phyloP scores from a whole-genome alignment of 1,140 invertebrate genomes.

The Drosophila simulans region DNA sequence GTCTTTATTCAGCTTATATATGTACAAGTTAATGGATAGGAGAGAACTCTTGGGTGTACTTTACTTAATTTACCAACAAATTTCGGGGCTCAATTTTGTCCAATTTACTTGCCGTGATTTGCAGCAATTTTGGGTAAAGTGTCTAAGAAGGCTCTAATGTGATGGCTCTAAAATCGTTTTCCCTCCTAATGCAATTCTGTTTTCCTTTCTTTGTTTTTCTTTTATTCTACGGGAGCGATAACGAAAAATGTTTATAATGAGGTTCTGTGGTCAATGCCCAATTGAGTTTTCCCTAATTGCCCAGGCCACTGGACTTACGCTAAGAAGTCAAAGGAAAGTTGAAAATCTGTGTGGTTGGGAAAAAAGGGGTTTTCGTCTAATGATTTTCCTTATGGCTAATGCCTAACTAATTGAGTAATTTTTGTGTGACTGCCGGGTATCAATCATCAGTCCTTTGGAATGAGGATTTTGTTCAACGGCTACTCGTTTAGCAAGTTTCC shows the following conservation, averaged over 20 bases:
- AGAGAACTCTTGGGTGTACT: slow-evolving; percentile 30
- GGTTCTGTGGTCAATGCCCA: slow-evolving; percentile 70
- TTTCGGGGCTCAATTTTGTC: slow-evolving; percentile 61
- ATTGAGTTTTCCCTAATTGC: slow-evolving; percentile 74
- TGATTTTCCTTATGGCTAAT: slow-evolving; percentile 64
- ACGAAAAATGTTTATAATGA: slow-evolving; percentile 82
- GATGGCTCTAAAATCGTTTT: slow-evolving; percentile 60
- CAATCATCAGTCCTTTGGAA: slow-evolving; percentile 58
- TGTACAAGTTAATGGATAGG: slow-evolving; percentile 62
- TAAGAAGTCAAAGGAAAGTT: slow-evolving; percentile 21
- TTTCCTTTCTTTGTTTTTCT: slow-evolving; percentile 14
- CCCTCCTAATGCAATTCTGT: slow-evolving; percentile 65
- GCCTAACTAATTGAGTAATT: slow-evolving; percentile 81
- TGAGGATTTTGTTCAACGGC: slow-evolving; percentile 27
- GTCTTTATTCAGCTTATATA: slow-evolving; percentile 8
- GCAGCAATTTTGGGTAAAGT: slow-evolving; percentile 78
- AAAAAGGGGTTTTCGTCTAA: slow-evolving; percentile 46
- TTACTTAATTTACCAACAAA: slow-evolving; percentile 71
- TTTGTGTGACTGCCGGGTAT: slow-evolving; percentile 68
- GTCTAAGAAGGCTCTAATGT: slow-evolving; percentile 83
- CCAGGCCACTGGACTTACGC: slow-evolving; percentile 61
- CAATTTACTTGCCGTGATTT: slow-evolving; percentile 80
- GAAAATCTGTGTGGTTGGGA: slow-evolving; percentile 22
- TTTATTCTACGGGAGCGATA: slow-evolving; percentile 55
- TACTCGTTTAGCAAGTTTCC: slow-evolving; percentile 47